These are phyloP conservation scores for Morelia viridis DNA, from an alignment of 2,797 vertebrate genomes.

Conservation along the genomic window DNA sequence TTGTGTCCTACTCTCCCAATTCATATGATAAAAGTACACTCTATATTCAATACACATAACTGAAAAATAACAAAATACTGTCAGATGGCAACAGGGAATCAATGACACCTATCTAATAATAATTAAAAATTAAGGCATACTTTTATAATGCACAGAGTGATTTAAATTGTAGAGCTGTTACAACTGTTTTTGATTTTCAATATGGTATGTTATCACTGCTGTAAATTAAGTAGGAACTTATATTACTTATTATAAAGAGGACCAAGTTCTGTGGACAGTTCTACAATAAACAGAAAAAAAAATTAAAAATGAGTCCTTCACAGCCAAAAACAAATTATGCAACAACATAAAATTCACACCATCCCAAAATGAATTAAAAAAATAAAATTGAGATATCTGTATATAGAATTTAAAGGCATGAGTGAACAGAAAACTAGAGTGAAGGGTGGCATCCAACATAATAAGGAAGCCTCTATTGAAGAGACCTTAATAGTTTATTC, in stretches of 20 bases:
- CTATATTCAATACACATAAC: slow-evolving; percentile 33
- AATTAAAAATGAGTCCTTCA: slow-evolving; percentile 48
- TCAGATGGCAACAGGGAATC: slow-evolving; percentile 46
- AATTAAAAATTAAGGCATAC: slow-evolving; percentile 51
- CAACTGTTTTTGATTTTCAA: slow-evolving; percentile 58
- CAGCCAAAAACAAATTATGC: background rate
- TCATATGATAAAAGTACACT: slow-evolving; percentile 38
- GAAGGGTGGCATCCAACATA: background rate
- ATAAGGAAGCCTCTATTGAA: background rate
- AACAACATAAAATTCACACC: background rate
- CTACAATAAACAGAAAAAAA: background rate
- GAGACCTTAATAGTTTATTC: background rate
- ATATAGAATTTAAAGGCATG: background rate
- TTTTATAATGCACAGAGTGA: slow-evolving; percentile 47
- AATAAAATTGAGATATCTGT: background rate
- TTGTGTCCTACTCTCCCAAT: slow-evolving; percentile 19
- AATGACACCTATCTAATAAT: slow-evolving; percentile 45
- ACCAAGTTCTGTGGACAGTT: slow-evolving; percentile 31
- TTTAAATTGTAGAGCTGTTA: slow-evolving; percentile 53
- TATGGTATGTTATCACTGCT: slow-evolving; percentile 65
- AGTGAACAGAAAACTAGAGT: background rate
- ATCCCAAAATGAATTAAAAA: background rate
- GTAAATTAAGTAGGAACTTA: slow-evolving; percentile 64
- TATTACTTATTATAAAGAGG: slow-evolving; percentile 43
- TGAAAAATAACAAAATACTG: slow-evolving; percentile 49